Percentiles rank a stretch among this genome's conserved stretches.
These are phyloP conservation scores for Tautogolabrus adspersus DNA, from an alignment of 2,113 vertebrate species.

Conservation along the genomic window DNA sequence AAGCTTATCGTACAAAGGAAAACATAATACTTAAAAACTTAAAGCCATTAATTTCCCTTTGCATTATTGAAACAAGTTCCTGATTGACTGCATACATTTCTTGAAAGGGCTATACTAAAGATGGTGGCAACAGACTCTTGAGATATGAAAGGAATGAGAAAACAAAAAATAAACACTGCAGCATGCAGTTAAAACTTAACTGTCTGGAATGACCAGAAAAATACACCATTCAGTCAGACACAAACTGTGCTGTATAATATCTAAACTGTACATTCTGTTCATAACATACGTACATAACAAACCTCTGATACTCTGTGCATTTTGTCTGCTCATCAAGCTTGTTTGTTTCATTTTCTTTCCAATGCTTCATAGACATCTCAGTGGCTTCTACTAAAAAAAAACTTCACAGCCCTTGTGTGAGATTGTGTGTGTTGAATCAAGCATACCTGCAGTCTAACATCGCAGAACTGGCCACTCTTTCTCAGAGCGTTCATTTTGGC, in stretches of 20 bases:
- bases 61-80: background rate
- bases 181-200: background rate
- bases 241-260: too few species aligned
- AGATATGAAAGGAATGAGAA: background rate
- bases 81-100: background rate
- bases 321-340: background rate
- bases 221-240: background rate
- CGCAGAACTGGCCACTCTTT: conserved; percentile 99
- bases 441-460: conserved; percentile 96
- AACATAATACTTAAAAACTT: background rate
- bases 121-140: background rate
- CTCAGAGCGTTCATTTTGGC: conserved; percentile 99
- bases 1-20: background rate
- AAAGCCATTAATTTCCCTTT: background rate
- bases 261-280: background rate
- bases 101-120: background rate
- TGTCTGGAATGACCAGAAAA: background rate
- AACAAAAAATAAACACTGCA: background rate
- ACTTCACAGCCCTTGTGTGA: too few species aligned
- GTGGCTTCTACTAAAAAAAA: background rate
- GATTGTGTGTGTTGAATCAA: background rate
- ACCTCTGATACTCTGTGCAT: too few species aligned
- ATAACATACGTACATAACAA: background rate
- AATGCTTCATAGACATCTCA: background rate
- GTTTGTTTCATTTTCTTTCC: background rate